Percentiles rank a stretch among this genome's conserved stretches.
These are phyloP conservation scores for Mesocricetus auratus DNA, from an alignment of 2,113 vertebrate species.

Conservation along the genomic window DNA sequence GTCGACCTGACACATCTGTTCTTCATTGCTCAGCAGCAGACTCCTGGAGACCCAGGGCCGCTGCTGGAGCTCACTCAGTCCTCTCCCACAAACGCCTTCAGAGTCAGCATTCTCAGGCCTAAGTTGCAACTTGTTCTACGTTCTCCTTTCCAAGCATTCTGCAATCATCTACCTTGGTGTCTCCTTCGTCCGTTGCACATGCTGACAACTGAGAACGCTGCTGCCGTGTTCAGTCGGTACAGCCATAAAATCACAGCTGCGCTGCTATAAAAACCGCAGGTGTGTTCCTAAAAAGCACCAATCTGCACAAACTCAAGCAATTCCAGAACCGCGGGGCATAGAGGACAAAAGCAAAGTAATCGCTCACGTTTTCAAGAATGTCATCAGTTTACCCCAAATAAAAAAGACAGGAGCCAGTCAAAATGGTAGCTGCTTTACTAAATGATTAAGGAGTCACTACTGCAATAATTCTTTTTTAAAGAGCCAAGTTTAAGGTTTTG, in stretches of 20 bases:
- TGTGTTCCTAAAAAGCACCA: neutral
- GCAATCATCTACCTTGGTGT: neutral
- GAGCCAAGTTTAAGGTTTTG: neutral
- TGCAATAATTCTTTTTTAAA: neutral
- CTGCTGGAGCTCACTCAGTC: neutral
- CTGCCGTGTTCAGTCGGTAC: neutral
- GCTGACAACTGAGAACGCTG: neutral
- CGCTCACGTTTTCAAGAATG: neutral
- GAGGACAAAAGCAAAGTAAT: fast-evolving
- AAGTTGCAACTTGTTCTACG: neutral
- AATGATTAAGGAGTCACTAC: neutral
- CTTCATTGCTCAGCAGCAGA: neutral
- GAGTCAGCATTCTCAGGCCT: neutral
- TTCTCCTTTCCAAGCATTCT: constrained; percentile 31
- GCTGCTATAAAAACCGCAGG: neutral
- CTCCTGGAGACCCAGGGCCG: neutral
- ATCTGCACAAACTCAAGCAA: neutral
- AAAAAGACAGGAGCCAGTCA: neutral
- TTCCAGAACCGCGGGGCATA: neutral
- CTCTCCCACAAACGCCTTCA: neutral
- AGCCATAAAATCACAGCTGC: neutral
- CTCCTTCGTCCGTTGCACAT: neutral
- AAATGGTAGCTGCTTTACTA: neutral
- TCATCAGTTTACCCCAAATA: neutral
- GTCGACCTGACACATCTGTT: neutral